Percentiles rank a stretch among this genome's conserved stretches.
Evolutionary conservation across 92 coral and sea anemone genomes (phyloP).

Genomic region (Parazoanthus atlanticus): DNA sequence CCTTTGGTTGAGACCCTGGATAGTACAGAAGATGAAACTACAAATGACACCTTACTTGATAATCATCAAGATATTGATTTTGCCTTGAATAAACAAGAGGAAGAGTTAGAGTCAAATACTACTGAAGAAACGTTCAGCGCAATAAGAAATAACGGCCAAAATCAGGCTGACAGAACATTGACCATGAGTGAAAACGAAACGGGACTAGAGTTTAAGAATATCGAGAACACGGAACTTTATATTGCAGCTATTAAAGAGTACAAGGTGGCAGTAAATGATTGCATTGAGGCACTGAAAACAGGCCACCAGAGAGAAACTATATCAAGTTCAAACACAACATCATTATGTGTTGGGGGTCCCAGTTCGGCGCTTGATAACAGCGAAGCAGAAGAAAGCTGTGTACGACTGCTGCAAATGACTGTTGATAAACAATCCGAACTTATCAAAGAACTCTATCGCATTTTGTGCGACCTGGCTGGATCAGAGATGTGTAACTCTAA

Average conservation of each 20-base stretch:
- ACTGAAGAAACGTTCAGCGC: neutral
- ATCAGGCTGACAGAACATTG: neutral
- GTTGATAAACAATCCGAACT: constrained; percentile 8
- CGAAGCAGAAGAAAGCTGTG: neutral
- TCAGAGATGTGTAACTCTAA: neutral
- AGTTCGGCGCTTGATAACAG: neutral
- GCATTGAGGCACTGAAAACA: neutral
- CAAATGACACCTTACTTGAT: too few species aligned
- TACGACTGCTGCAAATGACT: neutral
- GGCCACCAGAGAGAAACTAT: too few species aligned
- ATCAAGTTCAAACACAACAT: neutral
- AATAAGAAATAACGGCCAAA: neutral
- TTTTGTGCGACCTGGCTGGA: neutral
- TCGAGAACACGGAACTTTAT: neutral
- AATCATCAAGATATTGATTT: neutral
- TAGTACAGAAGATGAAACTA: neutral
- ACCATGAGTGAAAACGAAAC: neutral
- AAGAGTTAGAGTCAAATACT: neutral
- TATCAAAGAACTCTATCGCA: neutral
- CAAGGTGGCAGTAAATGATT: neutral
- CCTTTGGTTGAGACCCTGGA: neutral
- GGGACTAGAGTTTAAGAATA: neutral
- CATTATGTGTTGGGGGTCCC: neutral
- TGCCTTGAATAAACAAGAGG: neutral
- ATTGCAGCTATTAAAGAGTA: neutral